Percentiles rank a stretch among this genome's conserved stretches.
phyloP scores from a whole-genome alignment of 1,140 invertebrate genomes.

The Alviniconcha marisindica region DNA sequence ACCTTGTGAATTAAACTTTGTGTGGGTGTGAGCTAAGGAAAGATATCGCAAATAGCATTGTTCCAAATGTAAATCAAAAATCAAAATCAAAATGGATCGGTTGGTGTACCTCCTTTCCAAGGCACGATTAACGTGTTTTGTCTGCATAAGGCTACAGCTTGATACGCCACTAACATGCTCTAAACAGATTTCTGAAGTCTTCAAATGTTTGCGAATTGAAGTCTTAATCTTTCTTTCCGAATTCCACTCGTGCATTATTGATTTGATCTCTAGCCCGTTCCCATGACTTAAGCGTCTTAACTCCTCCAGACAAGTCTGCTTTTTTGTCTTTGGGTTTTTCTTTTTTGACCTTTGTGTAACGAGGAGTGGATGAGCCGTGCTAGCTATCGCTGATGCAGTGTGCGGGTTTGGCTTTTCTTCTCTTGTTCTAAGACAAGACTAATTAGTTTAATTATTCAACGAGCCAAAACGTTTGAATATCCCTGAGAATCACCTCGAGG shows the following conservation, averaged over 20 bases:
- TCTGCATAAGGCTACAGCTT: not conserved
- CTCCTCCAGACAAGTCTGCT: not conserved
- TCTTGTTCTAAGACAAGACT: not conserved
- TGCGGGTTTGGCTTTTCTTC: not conserved
- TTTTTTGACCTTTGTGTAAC: too few species aligned
- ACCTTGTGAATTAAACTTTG: too few species aligned
- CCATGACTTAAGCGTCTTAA: slow-evolving; percentile 16
- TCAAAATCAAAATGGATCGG: too few species aligned
- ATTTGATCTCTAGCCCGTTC: slow-evolving; percentile 11
- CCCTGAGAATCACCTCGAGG: not conserved
- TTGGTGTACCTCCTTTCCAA: too few species aligned
- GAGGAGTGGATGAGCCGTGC: not conserved
- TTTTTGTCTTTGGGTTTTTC: too few species aligned
- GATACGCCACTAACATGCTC: not conserved
- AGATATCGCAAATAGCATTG: too few species aligned
- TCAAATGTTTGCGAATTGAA: not conserved
- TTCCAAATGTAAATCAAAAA: too few species aligned
- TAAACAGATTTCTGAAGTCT: not conserved
- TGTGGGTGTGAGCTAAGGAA: too few species aligned
- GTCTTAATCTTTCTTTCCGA: slow-evolving; percentile 5
- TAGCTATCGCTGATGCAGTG: not conserved
- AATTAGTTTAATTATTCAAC: slow-evolving; percentile 1
- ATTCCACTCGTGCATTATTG: slow-evolving; percentile 19
- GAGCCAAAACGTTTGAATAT: not conserved
- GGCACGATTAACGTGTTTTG: not conserved